phyloP scores from a whole-genome alignment of 2,113 vertebrate species.

The Myiozetetes cayanensis region DNA sequence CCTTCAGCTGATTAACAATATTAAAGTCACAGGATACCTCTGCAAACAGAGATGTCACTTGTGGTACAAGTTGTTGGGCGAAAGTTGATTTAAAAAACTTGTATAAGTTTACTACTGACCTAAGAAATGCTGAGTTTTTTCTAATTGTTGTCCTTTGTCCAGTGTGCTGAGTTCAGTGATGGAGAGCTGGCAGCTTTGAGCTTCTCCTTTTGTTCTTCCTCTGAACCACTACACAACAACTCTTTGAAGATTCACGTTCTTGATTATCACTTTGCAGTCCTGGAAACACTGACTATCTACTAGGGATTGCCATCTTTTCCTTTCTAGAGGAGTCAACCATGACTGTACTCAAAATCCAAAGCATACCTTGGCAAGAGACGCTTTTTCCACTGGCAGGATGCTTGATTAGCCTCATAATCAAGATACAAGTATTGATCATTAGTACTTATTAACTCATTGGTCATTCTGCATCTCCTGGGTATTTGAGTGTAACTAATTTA shows the following conservation, averaged over 20 bases:
- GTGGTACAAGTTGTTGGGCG: not conserved
- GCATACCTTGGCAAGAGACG: not conserved
- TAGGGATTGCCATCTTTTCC: not conserved
- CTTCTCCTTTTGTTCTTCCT: not conserved
- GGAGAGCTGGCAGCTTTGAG: not conserved
- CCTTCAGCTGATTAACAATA: not conserved
- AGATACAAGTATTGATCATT: slow-evolving; percentile 11
- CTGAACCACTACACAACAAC: not conserved
- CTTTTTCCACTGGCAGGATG: not conserved
- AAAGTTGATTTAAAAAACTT: not conserved
- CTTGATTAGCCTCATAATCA: not conserved
- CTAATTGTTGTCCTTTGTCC: not conserved
- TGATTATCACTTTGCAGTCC: not conserved
- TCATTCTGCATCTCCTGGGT: not conserved
- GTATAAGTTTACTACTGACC: not conserved
- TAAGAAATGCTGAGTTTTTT: not conserved
- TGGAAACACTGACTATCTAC: not conserved
- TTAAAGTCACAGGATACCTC: not conserved
- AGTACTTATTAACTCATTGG: not conserved
- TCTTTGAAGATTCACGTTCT: not conserved
- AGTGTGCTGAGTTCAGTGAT: not conserved
- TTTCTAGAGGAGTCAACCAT: not conserved
- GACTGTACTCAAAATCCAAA: not conserved
- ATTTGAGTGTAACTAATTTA: slow-evolving; percentile 20
- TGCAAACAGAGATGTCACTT: not conserved